These are phyloP conservation scores for Halcyon badia DNA, from an alignment of 2,797 vertebrate genomes.

Conservation along the genomic window DNA sequence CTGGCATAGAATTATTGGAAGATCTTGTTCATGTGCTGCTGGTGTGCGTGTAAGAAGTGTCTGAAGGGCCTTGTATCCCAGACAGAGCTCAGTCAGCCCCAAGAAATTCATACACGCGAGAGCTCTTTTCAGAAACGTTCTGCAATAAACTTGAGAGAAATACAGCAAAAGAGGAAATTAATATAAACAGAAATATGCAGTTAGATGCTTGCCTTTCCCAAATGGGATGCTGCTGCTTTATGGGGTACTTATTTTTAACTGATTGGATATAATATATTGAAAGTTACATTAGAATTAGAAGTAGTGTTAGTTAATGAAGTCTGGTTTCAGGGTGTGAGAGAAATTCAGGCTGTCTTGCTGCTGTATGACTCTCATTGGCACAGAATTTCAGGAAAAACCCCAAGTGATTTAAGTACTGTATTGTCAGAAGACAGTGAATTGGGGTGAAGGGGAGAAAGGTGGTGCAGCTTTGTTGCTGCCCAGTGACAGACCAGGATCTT, in stretches of 20 bases:
- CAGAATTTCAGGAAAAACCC: too few species aligned
- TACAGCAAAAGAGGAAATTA: not conserved
- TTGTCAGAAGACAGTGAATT: not conserved
- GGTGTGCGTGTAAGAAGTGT: not conserved
- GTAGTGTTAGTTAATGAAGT: not conserved
- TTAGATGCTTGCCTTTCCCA: not conserved
- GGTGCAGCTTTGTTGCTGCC: not conserved
- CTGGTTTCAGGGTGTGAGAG: not conserved
- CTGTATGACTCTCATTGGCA: not conserved
- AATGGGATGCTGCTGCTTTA: not conserved
- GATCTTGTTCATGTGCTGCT: not conserved
- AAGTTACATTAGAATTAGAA: not conserved
- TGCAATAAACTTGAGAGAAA: not conserved
- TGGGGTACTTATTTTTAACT: not conserved
- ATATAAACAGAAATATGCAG: not conserved
- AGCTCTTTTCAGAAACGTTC: not conserved
- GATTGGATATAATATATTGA: not conserved
- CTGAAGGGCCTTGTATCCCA: not conserved
- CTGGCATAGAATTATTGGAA: not conserved
- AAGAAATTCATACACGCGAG: not conserved
- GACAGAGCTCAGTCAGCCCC: not conserved
- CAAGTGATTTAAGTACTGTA: accelerated
- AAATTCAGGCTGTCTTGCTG: not conserved
- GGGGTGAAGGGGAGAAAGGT: not conserved
- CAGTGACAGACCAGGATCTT: not conserved